phyloP scores from a whole-genome alignment of 1,140 invertebrate genomes.

The Augochlora pura region DNA sequence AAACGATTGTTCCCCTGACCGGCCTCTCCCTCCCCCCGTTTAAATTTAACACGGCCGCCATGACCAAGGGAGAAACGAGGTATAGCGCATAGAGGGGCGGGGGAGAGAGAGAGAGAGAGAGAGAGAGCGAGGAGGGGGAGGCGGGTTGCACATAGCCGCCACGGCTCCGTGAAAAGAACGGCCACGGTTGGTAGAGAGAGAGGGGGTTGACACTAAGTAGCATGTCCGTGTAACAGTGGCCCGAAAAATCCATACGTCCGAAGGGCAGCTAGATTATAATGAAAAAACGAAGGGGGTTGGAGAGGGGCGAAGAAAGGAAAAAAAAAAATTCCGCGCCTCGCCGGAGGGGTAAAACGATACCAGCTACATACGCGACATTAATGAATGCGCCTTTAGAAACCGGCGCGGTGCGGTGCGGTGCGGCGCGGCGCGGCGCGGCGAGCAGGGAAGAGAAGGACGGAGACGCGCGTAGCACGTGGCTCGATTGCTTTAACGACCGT shows the following conservation, averaged over 20 bases:
- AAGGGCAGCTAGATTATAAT: constrained; percentile 58
- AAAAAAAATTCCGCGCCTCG: constrained; percentile 40
- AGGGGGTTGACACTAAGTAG: constrained; percentile 61
- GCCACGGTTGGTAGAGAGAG: constrained; percentile 7
- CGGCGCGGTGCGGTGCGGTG: background rate
- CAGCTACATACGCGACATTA: constrained; percentile 56
- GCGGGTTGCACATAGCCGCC: constrained; percentile 27
- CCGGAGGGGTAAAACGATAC: constrained; percentile 59
- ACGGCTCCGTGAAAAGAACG: constrained; percentile 48
- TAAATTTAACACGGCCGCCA: constrained; percentile 61
- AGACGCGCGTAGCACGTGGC: constrained; percentile 40
- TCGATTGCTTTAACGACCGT: constrained; percentile 50
- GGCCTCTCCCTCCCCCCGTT: constrained; percentile 59
- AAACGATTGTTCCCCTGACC: constrained; percentile 43
- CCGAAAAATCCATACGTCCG: constrained; percentile 65
- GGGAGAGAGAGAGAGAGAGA: too few species aligned
- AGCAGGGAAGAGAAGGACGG: background rate
- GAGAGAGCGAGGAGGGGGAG: constrained; percentile 25
- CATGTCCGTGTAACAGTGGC: constrained; percentile 56
- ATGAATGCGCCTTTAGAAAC: constrained; percentile 54
- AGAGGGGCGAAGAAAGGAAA: too few species aligned
- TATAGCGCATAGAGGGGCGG: too few species aligned
- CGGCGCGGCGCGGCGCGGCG: background rate
- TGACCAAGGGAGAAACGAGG: constrained; percentile 50
- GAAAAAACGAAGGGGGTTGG: background rate